phyloP scores from a whole-genome alignment of 2,797 vertebrate species.

The Eidolon dupreanum region DNA sequence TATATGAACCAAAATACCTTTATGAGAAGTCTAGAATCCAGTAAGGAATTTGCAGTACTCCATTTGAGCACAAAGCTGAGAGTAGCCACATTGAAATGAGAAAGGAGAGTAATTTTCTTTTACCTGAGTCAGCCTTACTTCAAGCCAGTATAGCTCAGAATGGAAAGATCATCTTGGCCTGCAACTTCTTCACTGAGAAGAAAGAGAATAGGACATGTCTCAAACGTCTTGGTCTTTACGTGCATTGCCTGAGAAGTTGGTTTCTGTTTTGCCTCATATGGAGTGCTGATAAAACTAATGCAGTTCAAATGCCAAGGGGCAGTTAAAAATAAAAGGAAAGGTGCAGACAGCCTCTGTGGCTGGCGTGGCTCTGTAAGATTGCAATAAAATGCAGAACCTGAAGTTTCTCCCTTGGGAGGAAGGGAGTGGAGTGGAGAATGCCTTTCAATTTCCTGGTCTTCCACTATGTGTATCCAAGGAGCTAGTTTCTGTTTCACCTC shows the following conservation, averaged over 20 bases:
- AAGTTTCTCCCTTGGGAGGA: neutral
- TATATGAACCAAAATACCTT: neutral
- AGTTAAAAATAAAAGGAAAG: neutral
- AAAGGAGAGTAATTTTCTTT: neutral
- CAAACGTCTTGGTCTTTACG: neutral
- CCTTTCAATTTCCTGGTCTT: neutral
- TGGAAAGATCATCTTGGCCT: neutral
- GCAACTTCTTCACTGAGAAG: neutral
- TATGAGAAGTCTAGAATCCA: neutral
- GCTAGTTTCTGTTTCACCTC: neutral
- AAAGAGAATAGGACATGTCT: neutral
- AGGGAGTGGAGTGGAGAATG: neutral
- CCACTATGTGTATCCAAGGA: neutral
- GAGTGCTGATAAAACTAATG: neutral
- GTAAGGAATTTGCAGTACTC: neutral
- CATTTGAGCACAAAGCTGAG: neutral
- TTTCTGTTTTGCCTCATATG: neutral
- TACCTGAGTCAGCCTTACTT: neutral
- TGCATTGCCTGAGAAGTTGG: neutral
- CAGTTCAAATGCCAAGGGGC: neutral
- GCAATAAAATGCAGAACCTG: neutral
- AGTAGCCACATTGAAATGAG: neutral
- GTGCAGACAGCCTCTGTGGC: neutral
- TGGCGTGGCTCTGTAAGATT: neutral
- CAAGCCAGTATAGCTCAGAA: neutral